Evolutionary conservation across 2,797 vertebrate species (phyloP).

Genomic region (Antennarius maculatus): DNA sequence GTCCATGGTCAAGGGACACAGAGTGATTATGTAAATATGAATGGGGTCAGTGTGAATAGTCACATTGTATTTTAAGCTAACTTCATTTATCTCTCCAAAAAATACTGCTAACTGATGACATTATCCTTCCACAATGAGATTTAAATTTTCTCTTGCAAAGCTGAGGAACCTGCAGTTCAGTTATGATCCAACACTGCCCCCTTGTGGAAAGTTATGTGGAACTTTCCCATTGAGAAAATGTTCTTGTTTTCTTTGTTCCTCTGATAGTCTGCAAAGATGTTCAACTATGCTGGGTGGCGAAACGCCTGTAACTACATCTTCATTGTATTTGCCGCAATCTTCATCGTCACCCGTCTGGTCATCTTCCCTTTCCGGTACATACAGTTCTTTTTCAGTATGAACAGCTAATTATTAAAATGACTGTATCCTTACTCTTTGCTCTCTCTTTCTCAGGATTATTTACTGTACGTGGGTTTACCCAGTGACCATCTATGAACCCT

Average conservation of each 20-base stretch:
- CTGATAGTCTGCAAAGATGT: slow-evolving; percentile 94
- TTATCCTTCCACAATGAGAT: not conserved
- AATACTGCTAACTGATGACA: not conserved
- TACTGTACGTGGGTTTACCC: slow-evolving; percentile 92
- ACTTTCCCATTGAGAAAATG: not conserved
- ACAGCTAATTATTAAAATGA: not conserved
- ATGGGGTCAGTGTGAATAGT: not conserved
- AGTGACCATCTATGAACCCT: slow-evolving; percentile 87
- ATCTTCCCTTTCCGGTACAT: slow-evolving; percentile 93
- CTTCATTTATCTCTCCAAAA: not conserved
- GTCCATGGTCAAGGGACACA: not conserved
- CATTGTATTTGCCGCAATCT: slow-evolving; percentile 90
- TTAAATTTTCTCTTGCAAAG: not conserved
- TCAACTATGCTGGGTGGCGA: slow-evolving; percentile 96
- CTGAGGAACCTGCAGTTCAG: not conserved
- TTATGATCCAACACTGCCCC: slow-evolving; percentile 50
- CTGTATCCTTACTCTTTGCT: not conserved
- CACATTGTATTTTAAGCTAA: not conserved
- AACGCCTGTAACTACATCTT: slow-evolving; percentile 95
- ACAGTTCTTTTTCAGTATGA: not conserved
- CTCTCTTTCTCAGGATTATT: slow-evolving; percentile 85
- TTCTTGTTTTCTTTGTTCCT: slow-evolving; percentile 2
- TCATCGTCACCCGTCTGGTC: slow-evolving; percentile 91
- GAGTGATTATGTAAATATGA: not conserved
- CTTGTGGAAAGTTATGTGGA: slow-evolving; percentile 52